Percentiles rank a stretch among this genome's conserved stretches.
Conservation (phyloP, 2,888 invertebrate species). For the Glyphotaelius pellucidus region DNA sequence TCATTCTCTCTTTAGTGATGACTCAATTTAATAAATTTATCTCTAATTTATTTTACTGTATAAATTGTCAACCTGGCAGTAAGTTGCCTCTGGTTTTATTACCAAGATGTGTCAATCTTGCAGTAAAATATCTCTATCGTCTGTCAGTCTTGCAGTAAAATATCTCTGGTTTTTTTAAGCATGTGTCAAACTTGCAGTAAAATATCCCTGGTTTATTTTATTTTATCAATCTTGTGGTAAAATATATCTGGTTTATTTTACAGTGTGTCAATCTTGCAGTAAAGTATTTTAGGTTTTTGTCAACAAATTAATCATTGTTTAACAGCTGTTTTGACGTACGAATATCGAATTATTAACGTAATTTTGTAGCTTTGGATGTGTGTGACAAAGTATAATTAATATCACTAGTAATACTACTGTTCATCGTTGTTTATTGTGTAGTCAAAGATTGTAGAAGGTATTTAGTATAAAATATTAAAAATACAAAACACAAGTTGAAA, state of each 20-base stretch:
- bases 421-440: constrained; percentile 31
- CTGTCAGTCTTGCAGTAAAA: background rate
- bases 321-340: background rate
- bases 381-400: constrained; percentile 32
- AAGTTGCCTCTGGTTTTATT: background rate
- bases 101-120: no score
- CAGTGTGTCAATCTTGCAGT: background rate
- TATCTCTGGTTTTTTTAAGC: background rate
- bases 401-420: constrained; percentile 34
- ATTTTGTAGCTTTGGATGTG: constrained; percentile 22
- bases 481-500: background rate
- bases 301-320: background rate
- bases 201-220: background rate
- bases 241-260: background rate
- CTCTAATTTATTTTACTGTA: no score
- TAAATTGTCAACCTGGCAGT: background rate
- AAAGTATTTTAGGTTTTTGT: background rate
- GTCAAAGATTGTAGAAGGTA: constrained; percentile 20
- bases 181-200: no score
- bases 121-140: no score
- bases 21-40: no score
- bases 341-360: constrained; percentile 10
- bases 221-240: background rate
- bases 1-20: no score
- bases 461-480: constrained; percentile 20